These are phyloP conservation scores for Cygnus olor DNA, from an alignment of 2,797 vertebrate species.

Conservation along the genomic window DNA sequence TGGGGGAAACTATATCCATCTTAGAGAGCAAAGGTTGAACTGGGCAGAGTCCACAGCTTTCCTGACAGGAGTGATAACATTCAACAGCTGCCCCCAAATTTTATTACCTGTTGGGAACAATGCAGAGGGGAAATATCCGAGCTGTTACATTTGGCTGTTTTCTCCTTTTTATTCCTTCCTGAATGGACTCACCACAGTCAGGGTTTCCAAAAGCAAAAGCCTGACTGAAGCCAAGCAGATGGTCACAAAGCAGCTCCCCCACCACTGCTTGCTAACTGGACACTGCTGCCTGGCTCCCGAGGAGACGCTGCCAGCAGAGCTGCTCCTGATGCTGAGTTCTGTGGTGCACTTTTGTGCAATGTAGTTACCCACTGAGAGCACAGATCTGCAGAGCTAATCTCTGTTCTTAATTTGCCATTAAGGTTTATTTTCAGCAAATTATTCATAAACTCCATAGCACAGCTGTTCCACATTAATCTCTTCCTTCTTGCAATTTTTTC, in stretches of 20 bases:
- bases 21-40: not conserved
- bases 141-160: not conserved
- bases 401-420: conserved; percentile 59
- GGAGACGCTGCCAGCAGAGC: not conserved
- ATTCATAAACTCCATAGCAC: conserved; percentile 53
- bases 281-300: rapidly evolving
- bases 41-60: not conserved
- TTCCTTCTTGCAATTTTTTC: conserved; percentile 40
- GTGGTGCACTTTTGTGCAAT: not conserved
- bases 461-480: conserved; percentile 58
- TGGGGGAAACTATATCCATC: not conserved
- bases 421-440: conserved; percentile 68
- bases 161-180: not conserved
- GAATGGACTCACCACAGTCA: not conserved
- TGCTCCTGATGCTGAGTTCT: not conserved
- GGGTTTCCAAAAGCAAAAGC: not conserved
- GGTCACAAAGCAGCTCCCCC: not conserved
- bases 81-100: not conserved
- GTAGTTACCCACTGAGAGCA: not conserved
- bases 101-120: not conserved
- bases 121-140: not conserved
- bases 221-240: not conserved
- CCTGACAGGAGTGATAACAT: rapidly evolving
- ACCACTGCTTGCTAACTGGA: not conserved
- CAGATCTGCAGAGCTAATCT: conserved; percentile 35